Percentiles rank a stretch among this genome's conserved stretches.
phyloP scores from a whole-genome alignment of 2,797 vertebrate species.

The Mus spretus region DNA sequence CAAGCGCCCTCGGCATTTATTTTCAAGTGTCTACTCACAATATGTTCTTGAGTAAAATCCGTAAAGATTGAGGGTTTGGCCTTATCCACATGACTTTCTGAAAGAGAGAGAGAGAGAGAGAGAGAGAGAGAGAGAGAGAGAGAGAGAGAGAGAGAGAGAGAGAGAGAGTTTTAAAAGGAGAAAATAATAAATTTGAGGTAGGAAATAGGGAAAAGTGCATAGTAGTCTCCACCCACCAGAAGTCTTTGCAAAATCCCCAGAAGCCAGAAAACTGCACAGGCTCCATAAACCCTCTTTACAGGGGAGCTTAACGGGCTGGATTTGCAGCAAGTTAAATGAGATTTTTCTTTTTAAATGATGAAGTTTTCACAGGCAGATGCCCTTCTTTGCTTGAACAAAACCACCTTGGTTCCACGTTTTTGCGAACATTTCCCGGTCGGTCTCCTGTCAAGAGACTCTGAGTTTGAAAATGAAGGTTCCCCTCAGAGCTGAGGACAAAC shows the following conservation, averaged over 20 bases:
- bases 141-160: no score
- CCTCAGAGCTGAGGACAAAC: conserved; percentile 67
- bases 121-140: no score
- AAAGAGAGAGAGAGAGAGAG: no score
- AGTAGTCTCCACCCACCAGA: conserved; percentile 64
- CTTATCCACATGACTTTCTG: conserved; percentile 62
- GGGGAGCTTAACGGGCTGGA: conserved; percentile 74
- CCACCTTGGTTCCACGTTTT: conserved; percentile 64
- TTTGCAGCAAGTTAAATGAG: conserved; percentile 79
- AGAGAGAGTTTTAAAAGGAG: conserved; percentile 76
- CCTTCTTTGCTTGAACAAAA: conserved; percentile 63
- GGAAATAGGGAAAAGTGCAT: conserved; percentile 65
- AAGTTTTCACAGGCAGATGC: conserved; percentile 66
- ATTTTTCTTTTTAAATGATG: conserved; percentile 32
- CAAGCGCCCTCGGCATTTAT: conserved; percentile 68
- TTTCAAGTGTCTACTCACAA: conserved; percentile 72
- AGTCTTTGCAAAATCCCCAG: conserved; percentile 74
- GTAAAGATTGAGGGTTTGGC: conserved; percentile 69
- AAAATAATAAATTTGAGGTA: conserved; percentile 81
- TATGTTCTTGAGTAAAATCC: conserved; percentile 66
- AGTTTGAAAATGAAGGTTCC: conserved; percentile 66
- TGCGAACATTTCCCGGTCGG: conserved; percentile 33
- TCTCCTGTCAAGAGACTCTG: conserved; percentile 53
- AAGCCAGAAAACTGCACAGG: conserved; percentile 73
- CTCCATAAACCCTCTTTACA: conserved; percentile 77